These are phyloP conservation scores for Cataglyphis livida DNA, from an alignment of 2,888 invertebrate species.

Conservation along the genomic window DNA sequence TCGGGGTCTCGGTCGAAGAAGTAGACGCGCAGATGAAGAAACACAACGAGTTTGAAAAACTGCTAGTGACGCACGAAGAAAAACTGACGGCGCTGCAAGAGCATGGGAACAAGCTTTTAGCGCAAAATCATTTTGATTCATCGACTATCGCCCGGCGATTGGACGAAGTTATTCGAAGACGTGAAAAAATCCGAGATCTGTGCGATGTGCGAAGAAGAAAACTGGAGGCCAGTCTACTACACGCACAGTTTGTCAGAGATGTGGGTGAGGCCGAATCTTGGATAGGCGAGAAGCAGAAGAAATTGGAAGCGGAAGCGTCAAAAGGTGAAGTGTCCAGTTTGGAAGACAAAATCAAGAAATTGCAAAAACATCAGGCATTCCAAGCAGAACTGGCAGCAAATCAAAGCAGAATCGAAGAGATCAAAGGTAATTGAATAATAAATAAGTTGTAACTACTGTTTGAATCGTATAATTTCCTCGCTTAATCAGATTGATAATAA, in stretches of 20 bases:
- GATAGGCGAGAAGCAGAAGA: slow-evolving; percentile 96
- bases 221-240: slow-evolving; percentile 92
- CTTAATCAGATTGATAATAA: neutral
- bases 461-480: neutral
- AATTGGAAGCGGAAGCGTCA: slow-evolving; percentile 92
- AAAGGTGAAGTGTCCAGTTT: slow-evolving; percentile 92
- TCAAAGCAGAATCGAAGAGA: slow-evolving; percentile 93
- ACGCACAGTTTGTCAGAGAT: slow-evolving; percentile 96
- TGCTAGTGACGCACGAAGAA: slow-evolving; percentile 95
- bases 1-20: slow-evolving; percentile 94
- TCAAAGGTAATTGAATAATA: slow-evolving; percentile 86
- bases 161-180: slow-evolving; percentile 90
- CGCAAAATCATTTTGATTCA: slow-evolving; percentile 96
- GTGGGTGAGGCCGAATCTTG: slow-evolving; percentile 96
- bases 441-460: neutral
- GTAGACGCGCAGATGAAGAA: slow-evolving; percentile 96
- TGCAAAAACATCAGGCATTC: slow-evolving; percentile 98
- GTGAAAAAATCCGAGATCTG: slow-evolving; percentile 89
- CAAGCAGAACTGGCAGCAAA: slow-evolving; percentile 96
- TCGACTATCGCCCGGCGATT: slow-evolving; percentile 92
- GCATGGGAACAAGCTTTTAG: slow-evolving; percentile 94
- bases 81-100: slow-evolving; percentile 93
- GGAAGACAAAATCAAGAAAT: slow-evolving; percentile 97
- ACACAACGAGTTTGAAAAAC: slow-evolving; percentile 97
- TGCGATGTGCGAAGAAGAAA: slow-evolving; percentile 89